A percentile compares a stretch with the other conserved stretches of the same genome.
phyloP scores from a whole-genome alignment of 2,888 invertebrate species.

The Drosophila silvestris region DNA sequence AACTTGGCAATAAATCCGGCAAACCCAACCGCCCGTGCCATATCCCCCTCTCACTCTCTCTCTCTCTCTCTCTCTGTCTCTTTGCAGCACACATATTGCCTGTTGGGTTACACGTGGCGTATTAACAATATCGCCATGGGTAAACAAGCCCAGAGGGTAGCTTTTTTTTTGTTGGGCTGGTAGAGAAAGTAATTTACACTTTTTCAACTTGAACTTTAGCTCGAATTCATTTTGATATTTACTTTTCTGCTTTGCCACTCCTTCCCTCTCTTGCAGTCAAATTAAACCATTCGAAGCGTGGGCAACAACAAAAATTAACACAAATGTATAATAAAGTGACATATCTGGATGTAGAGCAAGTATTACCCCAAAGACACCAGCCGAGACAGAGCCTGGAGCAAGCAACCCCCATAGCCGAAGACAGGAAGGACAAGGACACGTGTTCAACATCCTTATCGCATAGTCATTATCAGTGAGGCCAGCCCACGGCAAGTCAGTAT shows the following conservation, averaged over 20 bases:
- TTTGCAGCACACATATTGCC: conserved; percentile 1
- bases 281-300: conserved; percentile 56
- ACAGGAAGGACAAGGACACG: conserved; percentile 64
- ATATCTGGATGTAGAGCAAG: conserved; percentile 64
- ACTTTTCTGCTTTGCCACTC: conserved; percentile 20
- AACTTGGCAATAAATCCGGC: conserved; percentile 80
- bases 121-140: conserved; percentile 78
- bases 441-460: conserved; percentile 69
- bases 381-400: conserved; percentile 10
- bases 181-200: conserved; percentile 75
- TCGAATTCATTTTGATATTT: conserved; percentile 41
- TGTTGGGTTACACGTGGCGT: conserved; percentile 71
- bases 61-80: conserved; percentile 9
- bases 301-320: conserved; percentile 70
- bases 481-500: conserved; percentile 51
- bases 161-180: conserved; percentile 23
- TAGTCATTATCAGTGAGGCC: conserved; percentile 57
- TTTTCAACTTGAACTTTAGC: conserved; percentile 58
- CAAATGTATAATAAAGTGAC: conserved; percentile 76
- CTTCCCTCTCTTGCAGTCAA: conserved; percentile 40
- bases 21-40: conserved; percentile 49
- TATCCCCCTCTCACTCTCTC: conserved; percentile 1
- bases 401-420: conserved; percentile 34
- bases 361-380: conserved; percentile 26
- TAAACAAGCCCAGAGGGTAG: conserved; percentile 67